Evolutionary conservation across 1,140 invertebrate genomes (phyloP), one percentile per base, ranked within the genome.

Genomic region (Micrasema longulum): DNA sequence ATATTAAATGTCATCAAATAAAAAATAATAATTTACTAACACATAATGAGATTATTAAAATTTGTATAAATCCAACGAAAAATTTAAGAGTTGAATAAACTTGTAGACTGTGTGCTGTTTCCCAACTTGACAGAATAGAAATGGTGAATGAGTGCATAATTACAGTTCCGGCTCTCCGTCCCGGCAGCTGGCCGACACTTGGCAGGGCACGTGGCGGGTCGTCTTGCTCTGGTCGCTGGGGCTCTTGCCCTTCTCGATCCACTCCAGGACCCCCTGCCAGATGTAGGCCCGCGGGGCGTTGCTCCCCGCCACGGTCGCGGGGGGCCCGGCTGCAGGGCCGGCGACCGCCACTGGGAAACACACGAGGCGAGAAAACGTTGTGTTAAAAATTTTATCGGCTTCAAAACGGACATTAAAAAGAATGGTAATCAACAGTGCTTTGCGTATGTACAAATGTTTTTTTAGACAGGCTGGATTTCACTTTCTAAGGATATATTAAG

Each of bases 181-280:
- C 75, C 92, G 93, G 0, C 89, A 87, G 77, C 91, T 91, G 4
- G 89, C 88, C 1, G 90, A 91, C 1, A 97, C 93, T 76, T 93
- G 92, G 82, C 94, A 97, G 0, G 92, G 92, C 16, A 97, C 89
- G 72, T 92, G 90, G 76, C 93, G 89, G 1, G 92, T 91, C 66
- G 94, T 89, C 82, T 96, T 96, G 76, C 91, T 90, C 63, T 87
- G 87, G 78, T 92, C 90, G 2, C 86, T 84, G 6, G 89, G 86
- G 77, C 88, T 89, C 76, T 92, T 92, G 35, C 88, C 87, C 80
- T 97, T 97, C 78, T 97, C 96, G 75, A 95, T 91, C 93, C 95
- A 97, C 82, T 97, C 95, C 2, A 97, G 81, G 0, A 93, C 84
- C 9, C 96, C 96, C 76, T 90, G 89, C 95, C 95, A 96, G 78